These are phyloP conservation scores for Eulacestoma nigropectus DNA, from an alignment of 2,113 vertebrate species.

Conservation along the genomic window DNA sequence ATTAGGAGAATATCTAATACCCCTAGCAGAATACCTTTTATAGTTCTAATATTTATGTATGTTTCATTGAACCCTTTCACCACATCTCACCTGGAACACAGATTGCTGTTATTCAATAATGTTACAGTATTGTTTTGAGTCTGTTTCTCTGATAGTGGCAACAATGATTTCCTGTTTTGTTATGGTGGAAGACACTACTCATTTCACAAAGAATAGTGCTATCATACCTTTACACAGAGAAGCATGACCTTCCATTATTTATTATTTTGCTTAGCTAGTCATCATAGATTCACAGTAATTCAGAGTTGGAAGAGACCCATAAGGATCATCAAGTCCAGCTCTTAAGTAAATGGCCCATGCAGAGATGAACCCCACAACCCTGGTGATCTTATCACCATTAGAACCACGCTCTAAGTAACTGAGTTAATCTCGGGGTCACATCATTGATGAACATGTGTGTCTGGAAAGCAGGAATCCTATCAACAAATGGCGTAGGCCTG, in stretches of 20 bases:
- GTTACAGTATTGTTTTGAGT: background rate
- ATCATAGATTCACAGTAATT: background rate
- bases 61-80: background rate
- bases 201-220: background rate
- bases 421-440: background rate
- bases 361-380: background rate
- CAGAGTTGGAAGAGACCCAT: background rate
- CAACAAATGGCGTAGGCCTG: background rate
- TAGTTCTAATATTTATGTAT: background rate
- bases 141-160: background rate
- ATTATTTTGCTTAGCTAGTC: background rate
- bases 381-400: background rate
- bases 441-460: rapidly evolving
- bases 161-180: background rate
- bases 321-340: background rate
- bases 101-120: background rate
- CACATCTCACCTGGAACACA: background rate
- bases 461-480: background rate
- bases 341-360: background rate
- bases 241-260: background rate
- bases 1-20: background rate
- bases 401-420: background rate
- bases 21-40: background rate
- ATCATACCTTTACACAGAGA: background rate
- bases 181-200: background rate